phyloP scores from a whole-genome alignment of 2,888 invertebrate genomes.

The Heliconius cydno region DNA sequence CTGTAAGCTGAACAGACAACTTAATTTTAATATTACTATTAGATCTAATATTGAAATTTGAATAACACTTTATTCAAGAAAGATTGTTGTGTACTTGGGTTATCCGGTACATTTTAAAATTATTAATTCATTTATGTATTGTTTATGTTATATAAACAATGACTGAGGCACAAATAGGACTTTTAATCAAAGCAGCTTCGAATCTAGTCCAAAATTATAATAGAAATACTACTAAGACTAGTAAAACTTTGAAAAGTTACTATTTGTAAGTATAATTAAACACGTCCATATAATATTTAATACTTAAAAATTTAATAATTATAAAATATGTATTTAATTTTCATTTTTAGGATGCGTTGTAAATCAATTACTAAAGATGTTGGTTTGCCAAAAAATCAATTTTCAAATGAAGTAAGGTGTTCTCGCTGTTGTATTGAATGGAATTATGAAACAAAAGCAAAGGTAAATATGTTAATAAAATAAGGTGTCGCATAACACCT shows the following conservation, averaged over 20 bases:
- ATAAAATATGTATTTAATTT: not conserved
- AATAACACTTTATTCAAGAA: not conserved
- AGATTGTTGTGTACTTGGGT: not conserved
- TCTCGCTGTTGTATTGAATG: slow-evolving; percentile 69
- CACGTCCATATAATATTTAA: not conserved
- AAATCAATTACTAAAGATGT: slow-evolving; percentile 62
- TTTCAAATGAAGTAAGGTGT: slow-evolving; percentile 66
- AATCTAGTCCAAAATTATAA: slow-evolving; percentile 51
- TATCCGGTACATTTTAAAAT: not conserved
- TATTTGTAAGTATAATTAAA: slow-evolving; percentile 65
- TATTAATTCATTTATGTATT: not conserved
- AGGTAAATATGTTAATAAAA: slow-evolving; percentile 52
- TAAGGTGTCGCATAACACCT: too few relatives aligned
- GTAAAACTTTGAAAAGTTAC: slow-evolving; percentile 65
- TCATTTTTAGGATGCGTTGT: slow-evolving; percentile 66
- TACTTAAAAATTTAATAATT: slow-evolving; percentile 17
- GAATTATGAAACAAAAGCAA: slow-evolving; percentile 57
- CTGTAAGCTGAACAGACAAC: not conserved
- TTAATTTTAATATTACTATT: not conserved
- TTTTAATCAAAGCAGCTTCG: slow-evolving; percentile 64
- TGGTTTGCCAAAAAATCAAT: slow-evolving; percentile 67
- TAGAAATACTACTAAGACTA: slow-evolving; percentile 52
- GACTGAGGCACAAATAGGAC: slow-evolving; percentile 66
- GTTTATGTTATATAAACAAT: slow-evolving; percentile 50
- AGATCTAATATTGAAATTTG: not conserved